These are phyloP conservation scores for Sinocyclocheilus anophthalmus DNA, from an alignment of 2,113 vertebrate genomes.

Conservation along the genomic window DNA sequence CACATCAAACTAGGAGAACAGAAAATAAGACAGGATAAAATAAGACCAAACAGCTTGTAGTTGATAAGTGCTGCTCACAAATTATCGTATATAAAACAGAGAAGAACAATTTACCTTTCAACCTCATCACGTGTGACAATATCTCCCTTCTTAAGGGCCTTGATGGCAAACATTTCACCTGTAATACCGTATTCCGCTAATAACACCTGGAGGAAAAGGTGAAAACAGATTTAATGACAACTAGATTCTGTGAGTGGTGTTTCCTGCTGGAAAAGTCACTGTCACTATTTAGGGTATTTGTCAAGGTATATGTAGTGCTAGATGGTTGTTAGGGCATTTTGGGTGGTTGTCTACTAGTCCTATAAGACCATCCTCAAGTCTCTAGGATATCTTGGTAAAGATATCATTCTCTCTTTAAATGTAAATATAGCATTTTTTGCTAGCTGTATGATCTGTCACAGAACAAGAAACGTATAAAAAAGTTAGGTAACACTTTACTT, in stretches of 20 bases:
- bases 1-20: slow-evolving; percentile 82
- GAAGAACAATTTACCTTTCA: slow-evolving; percentile 82
- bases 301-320: not conserved
- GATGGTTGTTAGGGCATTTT: not conserved
- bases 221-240: not conserved
- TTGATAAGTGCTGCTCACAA: not conserved
- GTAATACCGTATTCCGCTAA: slow-evolving; percentile 96
- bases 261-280: not conserved
- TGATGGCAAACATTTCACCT: slow-evolving; percentile 99
- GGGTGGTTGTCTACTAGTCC: not conserved
- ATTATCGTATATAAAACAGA: not conserved
- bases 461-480: no score
- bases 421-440: no score
- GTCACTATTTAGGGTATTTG: not conserved
- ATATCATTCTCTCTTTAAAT: no score
- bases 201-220: slow-evolving; percentile 80
- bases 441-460: no score
- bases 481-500: no score
- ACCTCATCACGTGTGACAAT: slow-evolving; percentile 97
- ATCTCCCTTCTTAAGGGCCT: slow-evolving; percentile 99
- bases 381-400: not conserved
- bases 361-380: not conserved
- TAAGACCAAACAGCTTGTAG: not conserved
- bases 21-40: not conserved
- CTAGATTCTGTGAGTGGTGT: not conserved